A percentile compares a stretch with the other conserved stretches of the same genome.
phyloP scores from a whole-genome alignment of 2,888 invertebrate genomes.

The Xanthorhoe designata region DNA sequence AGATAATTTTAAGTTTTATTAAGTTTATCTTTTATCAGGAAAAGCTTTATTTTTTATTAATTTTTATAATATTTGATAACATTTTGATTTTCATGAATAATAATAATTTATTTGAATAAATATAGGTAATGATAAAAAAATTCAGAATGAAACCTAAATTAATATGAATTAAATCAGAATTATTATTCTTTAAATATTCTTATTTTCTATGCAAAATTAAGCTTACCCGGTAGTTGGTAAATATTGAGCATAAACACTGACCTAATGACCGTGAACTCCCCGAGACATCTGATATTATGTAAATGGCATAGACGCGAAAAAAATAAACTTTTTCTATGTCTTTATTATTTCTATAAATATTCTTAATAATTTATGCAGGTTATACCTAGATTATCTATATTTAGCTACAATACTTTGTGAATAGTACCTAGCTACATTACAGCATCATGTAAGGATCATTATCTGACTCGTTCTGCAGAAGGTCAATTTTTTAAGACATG shows the following conservation, averaged over 20 bases:
- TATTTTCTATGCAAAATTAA: background rate
- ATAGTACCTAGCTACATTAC: background rate
- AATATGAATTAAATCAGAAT: background rate
- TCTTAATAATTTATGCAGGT: too few relatives aligned
- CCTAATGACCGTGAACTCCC: background rate
- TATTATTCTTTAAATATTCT: background rate
- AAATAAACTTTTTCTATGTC: too few relatives aligned
- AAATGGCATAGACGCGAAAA: background rate
- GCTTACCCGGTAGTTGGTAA: background rate
- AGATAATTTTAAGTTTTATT: background rate
- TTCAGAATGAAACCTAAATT: too few relatives aligned
- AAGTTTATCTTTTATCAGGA: too few relatives aligned
- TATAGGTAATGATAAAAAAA: too few relatives aligned
- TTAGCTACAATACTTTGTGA: background rate
- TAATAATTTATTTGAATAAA: too few relatives aligned
- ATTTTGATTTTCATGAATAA: too few relatives aligned
- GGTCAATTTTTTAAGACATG: background rate
- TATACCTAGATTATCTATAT: background rate
- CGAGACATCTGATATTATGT: conserved; percentile 1
- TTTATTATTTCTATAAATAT: too few relatives aligned
- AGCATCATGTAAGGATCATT: background rate
- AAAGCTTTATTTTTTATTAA: too few relatives aligned
- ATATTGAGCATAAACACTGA: background rate
- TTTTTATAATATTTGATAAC: too few relatives aligned
- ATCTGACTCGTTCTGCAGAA: background rate